Base-by-base conservation (phyloP, 2,797 vertebrate species). In the Enteromius unitaeniatus region DNA sequence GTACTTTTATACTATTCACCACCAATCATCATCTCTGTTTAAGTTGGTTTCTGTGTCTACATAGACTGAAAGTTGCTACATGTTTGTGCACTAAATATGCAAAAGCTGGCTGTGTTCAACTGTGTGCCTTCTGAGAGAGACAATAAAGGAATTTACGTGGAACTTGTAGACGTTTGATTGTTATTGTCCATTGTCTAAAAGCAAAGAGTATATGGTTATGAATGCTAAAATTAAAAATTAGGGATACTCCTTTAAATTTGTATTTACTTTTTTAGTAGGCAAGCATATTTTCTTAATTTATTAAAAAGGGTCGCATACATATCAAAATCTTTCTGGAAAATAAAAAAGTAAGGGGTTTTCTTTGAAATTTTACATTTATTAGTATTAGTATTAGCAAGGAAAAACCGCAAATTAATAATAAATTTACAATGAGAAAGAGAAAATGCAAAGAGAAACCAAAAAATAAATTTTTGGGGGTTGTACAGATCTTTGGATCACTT, bases 1-100 rank as follows among this genome's bases (percentile, higher is more conserved):
- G 89, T 94, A 94, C 92, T 94, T 95, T 95, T 95, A 93, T 95
- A 95, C 93, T 89, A 89, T 92, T 91, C 92, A 89, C 89, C 92
- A 90, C 92, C 89, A 89, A 82, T 80, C 91, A 91, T 84, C 86
- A 90, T 91, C 86, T 88, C 88, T 92, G 88, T 93, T 93, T 92
- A 92, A 93, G 92, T 93, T 92, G 93, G 92, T 93, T 89, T 90
- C 49, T 40, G 53, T 89, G 85, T 91, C 90, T 89, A 91, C n/a
- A 49, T 92, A 90, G 90, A 88, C 79, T 73, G 53, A 85, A 89
- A 84, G 55, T 86, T 84, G 75, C 89, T 90, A 92, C 91, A 94
- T 90, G 40, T 73, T 62, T 58, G 85, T 82, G 76, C 81, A 86
- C 84, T 89, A 82, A 70, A 76, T 47, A 80, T 83, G 58, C 83